Base-by-base conservation (phyloP, 2,797 vertebrate genomes). In the Leptatherina wallacei region DNA sequence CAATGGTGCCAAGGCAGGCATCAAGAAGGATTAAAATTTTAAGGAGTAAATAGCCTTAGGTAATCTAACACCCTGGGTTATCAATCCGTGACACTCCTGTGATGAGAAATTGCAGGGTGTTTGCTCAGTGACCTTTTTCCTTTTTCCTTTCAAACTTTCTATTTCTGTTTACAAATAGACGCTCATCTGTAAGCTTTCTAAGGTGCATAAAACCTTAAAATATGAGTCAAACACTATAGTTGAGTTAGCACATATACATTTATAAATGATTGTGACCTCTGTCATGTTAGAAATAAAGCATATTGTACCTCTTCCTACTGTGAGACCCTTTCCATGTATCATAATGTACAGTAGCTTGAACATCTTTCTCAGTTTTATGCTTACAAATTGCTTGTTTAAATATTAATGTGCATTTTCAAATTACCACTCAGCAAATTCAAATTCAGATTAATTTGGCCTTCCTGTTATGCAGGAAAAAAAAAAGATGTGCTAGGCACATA, bases 21-120 rank as follows among this genome's bases (percentile, higher is more conserved):
- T 87, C 81, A 81, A 74, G 69, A 85, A 65, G 81, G 74, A 86
- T 88, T 85, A 88, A 57, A 16, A 65, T 82, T 82, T 83, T 77
- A 82, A 81, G 62, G 72, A 73, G 67, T 75, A 77, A 78, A 81
- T 60, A 58, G 58, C 68, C 68, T 71, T 73, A 74, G 79, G 73
- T 87, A 60, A 61, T 72, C 73, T 69, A 71, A 76, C 81, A 78
- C 59, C 69, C 56, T 71, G 56, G 55, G 69, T 80, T 78, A 78
- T 67, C 83, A 82, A 22, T 68, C 57, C 61, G 35, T 71, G 51
- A 64, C 72, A 61, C 57, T 29, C 44, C n/a, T 74, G 24, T 69
- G 66, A 73, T 83, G 62, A 68, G 29, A 13, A 35, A 56, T 73
- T 54, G 65, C 58, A 72, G 24, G 58, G 36, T 51, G 44, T 61